Conservation (phyloP, 2,113 vertebrate genomes). For the Tachysurus fulvidraco region DNA sequence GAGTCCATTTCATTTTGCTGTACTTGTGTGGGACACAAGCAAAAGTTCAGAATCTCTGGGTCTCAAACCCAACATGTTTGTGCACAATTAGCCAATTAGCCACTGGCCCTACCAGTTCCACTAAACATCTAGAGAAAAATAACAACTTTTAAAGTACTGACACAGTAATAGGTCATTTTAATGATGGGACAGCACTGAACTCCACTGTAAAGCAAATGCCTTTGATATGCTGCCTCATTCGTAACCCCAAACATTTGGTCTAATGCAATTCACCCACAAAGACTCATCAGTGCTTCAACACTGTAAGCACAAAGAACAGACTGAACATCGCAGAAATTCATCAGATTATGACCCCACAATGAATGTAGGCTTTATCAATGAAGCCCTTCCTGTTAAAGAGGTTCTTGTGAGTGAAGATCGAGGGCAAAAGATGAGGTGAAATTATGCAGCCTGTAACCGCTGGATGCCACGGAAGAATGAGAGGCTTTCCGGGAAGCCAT, state of each 20-base stretch:
- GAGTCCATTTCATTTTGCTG: not conserved
- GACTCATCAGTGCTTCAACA: constrained; percentile 29
- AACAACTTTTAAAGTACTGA: constrained; percentile 5
- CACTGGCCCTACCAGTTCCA: not conserved
- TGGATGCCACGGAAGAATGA: constrained; percentile 33
- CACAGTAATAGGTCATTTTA: constrained; percentile 1
- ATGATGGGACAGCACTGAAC: constrained; percentile 14
- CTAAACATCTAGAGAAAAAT: not conserved
- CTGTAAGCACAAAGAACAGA: constrained; percentile 31
- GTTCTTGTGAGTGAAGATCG: constrained; percentile 42
- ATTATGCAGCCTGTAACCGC: constrained; percentile 47
- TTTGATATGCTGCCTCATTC: constrained; percentile 40
- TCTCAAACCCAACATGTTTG: not conserved
- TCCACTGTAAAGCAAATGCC: constrained; percentile 22
- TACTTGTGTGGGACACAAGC: not conserved
- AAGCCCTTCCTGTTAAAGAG: constrained; percentile 42
- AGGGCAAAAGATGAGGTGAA: constrained; percentile 48
- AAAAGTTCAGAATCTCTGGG: not conserved
- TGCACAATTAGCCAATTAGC: not conserved
- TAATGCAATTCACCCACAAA: constrained; percentile 51
- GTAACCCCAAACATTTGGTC: constrained; percentile 46
- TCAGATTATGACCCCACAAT: constrained; percentile 24
- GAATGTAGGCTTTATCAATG: constrained; percentile 57
- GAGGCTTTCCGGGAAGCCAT: constrained; percentile 29
- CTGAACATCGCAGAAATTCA: constrained; percentile 46